These are phyloP conservation scores for Malthinus flaveolus DNA, from an alignment of 2,888 invertebrate species.

Conservation along the genomic window DNA sequence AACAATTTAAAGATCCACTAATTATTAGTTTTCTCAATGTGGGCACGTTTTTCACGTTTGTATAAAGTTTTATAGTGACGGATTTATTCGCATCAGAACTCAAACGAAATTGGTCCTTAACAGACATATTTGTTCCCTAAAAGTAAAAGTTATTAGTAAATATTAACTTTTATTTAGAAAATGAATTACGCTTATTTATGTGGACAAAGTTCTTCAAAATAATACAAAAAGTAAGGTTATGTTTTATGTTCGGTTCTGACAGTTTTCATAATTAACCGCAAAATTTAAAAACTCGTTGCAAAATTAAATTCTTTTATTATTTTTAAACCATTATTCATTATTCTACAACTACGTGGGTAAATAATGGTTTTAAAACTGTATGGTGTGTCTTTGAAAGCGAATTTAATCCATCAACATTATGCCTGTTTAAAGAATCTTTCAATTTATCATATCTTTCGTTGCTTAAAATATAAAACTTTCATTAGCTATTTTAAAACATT, in stretches of 20 bases:
- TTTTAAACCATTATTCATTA: too few relatives aligned
- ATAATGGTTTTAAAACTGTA: slow-evolving; percentile 62
- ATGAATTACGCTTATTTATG: too few relatives aligned
- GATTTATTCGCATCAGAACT: slow-evolving; percentile 40
- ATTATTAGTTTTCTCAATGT: slow-evolving; percentile 60
- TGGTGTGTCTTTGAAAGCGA: slow-evolving; percentile 62
- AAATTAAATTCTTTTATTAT: too few relatives aligned
- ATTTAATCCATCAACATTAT: slow-evolving; percentile 65
- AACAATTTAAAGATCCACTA: slow-evolving; percentile 62
- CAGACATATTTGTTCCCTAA: slow-evolving; percentile 18
- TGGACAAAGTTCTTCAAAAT: too few relatives aligned
- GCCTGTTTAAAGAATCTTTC: slow-evolving; percentile 56
- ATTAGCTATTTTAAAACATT: slow-evolving; percentile 8
- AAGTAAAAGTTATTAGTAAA: not conserved
- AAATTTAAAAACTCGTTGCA: too few relatives aligned
- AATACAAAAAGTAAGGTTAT: too few relatives aligned
- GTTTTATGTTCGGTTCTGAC: too few relatives aligned
- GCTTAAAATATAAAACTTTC: slow-evolving; percentile 47
- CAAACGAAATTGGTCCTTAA: slow-evolving; percentile 29
- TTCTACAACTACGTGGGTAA: slow-evolving; percentile 55
- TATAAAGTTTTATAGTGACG: slow-evolving; percentile 57
- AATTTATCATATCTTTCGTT: slow-evolving; percentile 57
- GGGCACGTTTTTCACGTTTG: slow-evolving; percentile 62
- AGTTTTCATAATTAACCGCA: too few relatives aligned
- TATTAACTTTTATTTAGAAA: too few relatives aligned